Base-by-base conservation (phyloP, 1,140 invertebrate species). In the Agrypnia vestita region DNA sequence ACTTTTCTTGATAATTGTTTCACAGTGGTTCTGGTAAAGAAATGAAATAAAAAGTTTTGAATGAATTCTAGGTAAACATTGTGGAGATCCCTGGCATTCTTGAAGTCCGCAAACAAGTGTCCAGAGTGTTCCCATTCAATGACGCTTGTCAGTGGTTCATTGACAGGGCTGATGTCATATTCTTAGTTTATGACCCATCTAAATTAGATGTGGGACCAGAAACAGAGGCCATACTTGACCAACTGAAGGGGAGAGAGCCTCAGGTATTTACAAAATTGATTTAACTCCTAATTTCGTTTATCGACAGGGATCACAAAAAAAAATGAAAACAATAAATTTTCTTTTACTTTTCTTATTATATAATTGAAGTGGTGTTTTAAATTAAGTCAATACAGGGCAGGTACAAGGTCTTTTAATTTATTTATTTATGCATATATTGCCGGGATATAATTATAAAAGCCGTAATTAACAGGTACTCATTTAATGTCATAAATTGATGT, bases 61-160 rank as follows among this genome's bases (percentile, higher is more conserved):
- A 19, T 49, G 12, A 13, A 17, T 78, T 69, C 12, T 35, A 80
- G 73, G 78, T 75, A 35, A 98, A 97, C 86, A 95, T 99, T 84
- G 96, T 98, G 43, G 97, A 99, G 91, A 98, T 98, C 85, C 97
- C 97, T 71, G 97, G 97, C 76, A 97, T 98, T 84, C 89, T 98
- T 81, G 97, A 98, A 91, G 96, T 97, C 82, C 91, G 96, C 76
- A 97, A 97, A 87, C 96, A 97, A 91, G 95, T 97, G 15, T 97
- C 97, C 78, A 92, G 97, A 59, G 91, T 97, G 47, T 98, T 98
- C 87, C 96, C 97, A 55, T 98, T 98, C 87, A 98, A 97, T 85
- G 97, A 98, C 85, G 97, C 96, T 21, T 97, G 96, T 85, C 97
- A 98, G 87, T 99, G 97, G 97, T 79, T 92, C 85, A 97, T 98